Conservation (phyloP, 2,113 vertebrate species). For the Melanotaenia duboulayi region DNA sequence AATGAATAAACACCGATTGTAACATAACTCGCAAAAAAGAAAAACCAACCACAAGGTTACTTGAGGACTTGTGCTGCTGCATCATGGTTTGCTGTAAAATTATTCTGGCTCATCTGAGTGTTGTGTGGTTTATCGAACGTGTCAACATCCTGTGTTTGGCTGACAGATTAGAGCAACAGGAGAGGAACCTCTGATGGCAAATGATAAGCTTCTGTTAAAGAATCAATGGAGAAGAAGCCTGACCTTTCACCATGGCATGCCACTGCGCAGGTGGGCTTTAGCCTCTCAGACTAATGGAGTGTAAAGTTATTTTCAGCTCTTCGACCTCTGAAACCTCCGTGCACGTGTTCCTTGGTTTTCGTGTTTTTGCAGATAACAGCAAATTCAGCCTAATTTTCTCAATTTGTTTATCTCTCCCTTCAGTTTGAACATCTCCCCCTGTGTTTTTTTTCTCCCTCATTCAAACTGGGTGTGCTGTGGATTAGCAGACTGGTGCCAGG, state of each 20-base stretch:
- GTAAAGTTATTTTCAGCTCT: conserved; percentile 4
- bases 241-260: conserved; percentile 45
- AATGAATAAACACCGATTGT: neutral
- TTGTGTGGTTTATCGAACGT: conserved; percentile 4
- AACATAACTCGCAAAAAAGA: neutral
- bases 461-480: neutral
- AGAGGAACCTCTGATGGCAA: neutral
- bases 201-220: conserved; percentile 30
- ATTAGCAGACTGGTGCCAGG: neutral
- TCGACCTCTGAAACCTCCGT: neutral
- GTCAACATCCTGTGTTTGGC: neutral
- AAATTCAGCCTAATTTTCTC: no score
- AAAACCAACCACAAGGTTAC: neutral
- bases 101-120: neutral
- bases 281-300: conserved; percentile 14
- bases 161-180: neutral
- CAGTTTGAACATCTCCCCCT: neutral
- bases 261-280: neutral
- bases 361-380: conserved; percentile 3
- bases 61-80: neutral
- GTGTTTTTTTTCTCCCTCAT: neutral
- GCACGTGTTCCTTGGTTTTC: neutral
- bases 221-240: conserved; percentile 38
- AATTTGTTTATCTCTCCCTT: no score
- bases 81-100: neutral